These are phyloP conservation scores for Sitta europaea DNA, from an alignment of 2,113 vertebrate genomes.

Conservation along the genomic window DNA sequence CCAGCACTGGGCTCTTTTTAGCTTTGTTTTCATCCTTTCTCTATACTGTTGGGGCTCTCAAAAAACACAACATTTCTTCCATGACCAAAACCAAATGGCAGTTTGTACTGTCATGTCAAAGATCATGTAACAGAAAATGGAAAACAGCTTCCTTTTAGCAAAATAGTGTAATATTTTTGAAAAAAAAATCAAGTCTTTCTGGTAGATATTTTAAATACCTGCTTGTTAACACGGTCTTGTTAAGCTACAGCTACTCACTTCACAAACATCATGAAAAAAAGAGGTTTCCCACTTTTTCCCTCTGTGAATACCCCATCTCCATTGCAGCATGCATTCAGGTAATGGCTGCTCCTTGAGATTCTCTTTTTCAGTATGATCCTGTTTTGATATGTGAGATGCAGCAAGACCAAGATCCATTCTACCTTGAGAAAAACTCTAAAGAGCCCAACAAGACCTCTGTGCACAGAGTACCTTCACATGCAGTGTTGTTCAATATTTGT, in stretches of 20 bases:
- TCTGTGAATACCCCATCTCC: not conserved
- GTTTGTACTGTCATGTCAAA: conserved; percentile 6
- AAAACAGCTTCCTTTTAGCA: not conserved
- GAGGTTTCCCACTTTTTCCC: not conserved
- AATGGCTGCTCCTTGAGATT: not conserved
- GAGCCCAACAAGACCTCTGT: not conserved
- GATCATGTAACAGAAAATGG: not conserved
- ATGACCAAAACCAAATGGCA: not conserved
- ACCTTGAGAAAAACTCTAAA: not conserved
- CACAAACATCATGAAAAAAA: not conserved
- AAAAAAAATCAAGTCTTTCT: not conserved
- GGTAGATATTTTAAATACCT: not conserved
- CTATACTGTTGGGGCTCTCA: not conserved
- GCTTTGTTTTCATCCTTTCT: not conserved
- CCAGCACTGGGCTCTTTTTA: not conserved
- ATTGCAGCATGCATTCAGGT: not conserved
- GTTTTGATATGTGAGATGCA: not conserved
- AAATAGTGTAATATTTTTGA: not conserved
- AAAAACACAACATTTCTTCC: not conserved
- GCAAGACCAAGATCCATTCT: not conserved
- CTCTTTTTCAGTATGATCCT: not conserved
- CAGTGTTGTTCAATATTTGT: not conserved
- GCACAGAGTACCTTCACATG: not conserved
- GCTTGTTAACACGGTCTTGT: not conserved
- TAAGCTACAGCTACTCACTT: not conserved